Conservation (phyloP, 2,888 invertebrate species). For the Chesias legatella region DNA sequence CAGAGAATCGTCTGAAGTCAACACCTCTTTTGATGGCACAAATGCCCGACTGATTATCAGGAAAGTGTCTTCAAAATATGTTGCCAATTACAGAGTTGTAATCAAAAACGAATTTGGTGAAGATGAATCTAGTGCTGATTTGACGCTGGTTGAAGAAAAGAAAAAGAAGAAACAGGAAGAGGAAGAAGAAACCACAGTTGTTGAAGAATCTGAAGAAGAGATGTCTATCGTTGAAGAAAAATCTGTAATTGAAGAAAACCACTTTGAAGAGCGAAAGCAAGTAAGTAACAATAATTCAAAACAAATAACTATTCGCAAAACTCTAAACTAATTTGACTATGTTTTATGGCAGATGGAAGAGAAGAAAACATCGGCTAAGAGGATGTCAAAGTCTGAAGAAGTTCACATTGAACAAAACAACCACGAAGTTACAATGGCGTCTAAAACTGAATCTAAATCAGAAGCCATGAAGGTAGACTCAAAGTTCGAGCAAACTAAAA, state of each 20-base stretch:
- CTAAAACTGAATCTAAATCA: slow-evolving; percentile 54
- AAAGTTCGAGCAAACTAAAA: slow-evolving; percentile 55
- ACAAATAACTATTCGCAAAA: background rate
- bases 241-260: slow-evolving; percentile 73
- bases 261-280: slow-evolving; percentile 71
- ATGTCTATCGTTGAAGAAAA: slow-evolving; percentile 73
- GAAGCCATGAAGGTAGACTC: slow-evolving; percentile 55
- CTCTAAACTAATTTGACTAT: background rate
- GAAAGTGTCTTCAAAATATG: slow-evolving; percentile 86
- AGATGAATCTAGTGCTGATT: slow-evolving; percentile 91
- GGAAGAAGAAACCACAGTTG: slow-evolving; percentile 67
- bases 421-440: slow-evolving; percentile 32
- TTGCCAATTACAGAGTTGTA: slow-evolving; percentile 91
- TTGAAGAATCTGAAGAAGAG: slow-evolving; percentile 75
- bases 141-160: slow-evolving; percentile 87
- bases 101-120: slow-evolving; percentile 95
- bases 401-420: slow-evolving; percentile 40
- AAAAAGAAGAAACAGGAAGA: slow-evolving; percentile 79
- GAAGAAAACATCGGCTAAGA: slow-evolving; percentile 57
- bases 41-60: slow-evolving; percentile 89
- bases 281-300: slow-evolving; percentile 33
- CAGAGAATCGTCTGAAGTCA: slow-evolving; percentile 87
- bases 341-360: slow-evolving; percentile 33
- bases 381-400: slow-evolving; percentile 63
- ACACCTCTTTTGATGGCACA: slow-evolving; percentile 91